phyloP scores from a whole-genome alignment of 2,113 vertebrate species.

The Microcebus ravelobensis region DNA sequence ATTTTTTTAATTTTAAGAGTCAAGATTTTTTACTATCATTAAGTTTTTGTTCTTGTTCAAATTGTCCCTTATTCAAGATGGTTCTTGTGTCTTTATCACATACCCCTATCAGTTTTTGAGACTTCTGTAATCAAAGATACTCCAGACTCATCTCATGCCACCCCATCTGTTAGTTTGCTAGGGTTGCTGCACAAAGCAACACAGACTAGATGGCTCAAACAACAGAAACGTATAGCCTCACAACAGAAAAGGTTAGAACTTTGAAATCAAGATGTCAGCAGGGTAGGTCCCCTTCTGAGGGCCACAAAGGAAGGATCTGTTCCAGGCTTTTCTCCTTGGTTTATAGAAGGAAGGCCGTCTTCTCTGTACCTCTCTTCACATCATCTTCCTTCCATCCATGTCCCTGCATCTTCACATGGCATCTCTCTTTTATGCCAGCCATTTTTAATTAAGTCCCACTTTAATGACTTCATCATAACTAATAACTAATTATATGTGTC shows the following conservation, averaged over 20 bases:
- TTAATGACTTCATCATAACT: background rate
- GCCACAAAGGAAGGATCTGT: background rate
- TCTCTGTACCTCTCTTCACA: background rate
- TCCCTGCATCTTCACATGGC: background rate
- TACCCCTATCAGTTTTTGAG: background rate
- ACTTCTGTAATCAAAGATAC: background rate
- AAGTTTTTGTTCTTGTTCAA: background rate
- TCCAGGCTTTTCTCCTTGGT: background rate
- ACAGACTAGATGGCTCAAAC: background rate
- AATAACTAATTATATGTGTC: background rate
- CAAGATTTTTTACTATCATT: background rate
- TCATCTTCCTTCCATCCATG: background rate
- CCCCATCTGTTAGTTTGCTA: background rate
- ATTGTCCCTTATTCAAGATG: background rate
- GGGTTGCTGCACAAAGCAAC: too few species aligned
- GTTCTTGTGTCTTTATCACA: background rate
- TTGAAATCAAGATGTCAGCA: background rate
- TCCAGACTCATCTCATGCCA: background rate
- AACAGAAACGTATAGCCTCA: background rate
- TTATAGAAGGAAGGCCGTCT: background rate
- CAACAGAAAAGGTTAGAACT: background rate
- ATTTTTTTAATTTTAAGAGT: background rate
- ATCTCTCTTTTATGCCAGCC: background rate
- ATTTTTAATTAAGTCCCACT: too few species aligned
- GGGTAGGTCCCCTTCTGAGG: background rate